These are phyloP conservation scores for Yasuhikotakia modesta DNA, from an alignment of 2,797 vertebrate genomes.

Conservation along the genomic window DNA sequence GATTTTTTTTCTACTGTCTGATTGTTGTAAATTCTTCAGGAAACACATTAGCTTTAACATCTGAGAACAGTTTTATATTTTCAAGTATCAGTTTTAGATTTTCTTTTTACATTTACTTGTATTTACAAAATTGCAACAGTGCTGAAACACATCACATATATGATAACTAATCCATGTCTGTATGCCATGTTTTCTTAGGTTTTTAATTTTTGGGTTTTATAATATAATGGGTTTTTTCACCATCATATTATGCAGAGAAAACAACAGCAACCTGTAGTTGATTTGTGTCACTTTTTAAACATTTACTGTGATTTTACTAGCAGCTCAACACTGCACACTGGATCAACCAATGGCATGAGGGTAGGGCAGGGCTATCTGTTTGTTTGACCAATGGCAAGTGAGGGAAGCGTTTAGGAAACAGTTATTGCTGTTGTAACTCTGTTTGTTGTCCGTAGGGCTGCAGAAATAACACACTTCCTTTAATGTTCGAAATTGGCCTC, in stretches of 20 bases:
- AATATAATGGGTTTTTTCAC: too few relatives aligned
- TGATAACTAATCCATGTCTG: background rate
- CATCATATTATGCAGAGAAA: too few relatives aligned
- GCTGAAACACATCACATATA: background rate
- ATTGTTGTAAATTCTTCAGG: background rate
- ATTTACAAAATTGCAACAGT: background rate
- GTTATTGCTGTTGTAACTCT: background rate
- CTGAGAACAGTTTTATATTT: background rate
- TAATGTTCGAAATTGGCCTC: slow-evolving; percentile 7
- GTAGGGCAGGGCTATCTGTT: background rate
- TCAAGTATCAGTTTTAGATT: background rate
- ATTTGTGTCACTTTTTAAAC: too few relatives aligned
- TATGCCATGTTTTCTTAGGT: too few relatives aligned
- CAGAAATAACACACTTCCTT: slow-evolving; percentile 5
- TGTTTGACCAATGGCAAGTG: background rate
- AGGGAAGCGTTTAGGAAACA: background rate
- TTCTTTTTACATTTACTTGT: background rate
- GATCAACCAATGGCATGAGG: too few relatives aligned
- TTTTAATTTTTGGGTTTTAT: too few relatives aligned
- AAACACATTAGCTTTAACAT: slow-evolving; percentile 32
- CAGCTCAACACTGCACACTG: background rate
- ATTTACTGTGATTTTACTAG: too few relatives aligned
- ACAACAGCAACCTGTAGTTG: too few relatives aligned
- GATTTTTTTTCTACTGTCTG: background rate
- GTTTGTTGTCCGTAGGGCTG: background rate